phyloP scores from a whole-genome alignment of 1,140 invertebrate genomes.

The Brevipalpus yothersi region DNA sequence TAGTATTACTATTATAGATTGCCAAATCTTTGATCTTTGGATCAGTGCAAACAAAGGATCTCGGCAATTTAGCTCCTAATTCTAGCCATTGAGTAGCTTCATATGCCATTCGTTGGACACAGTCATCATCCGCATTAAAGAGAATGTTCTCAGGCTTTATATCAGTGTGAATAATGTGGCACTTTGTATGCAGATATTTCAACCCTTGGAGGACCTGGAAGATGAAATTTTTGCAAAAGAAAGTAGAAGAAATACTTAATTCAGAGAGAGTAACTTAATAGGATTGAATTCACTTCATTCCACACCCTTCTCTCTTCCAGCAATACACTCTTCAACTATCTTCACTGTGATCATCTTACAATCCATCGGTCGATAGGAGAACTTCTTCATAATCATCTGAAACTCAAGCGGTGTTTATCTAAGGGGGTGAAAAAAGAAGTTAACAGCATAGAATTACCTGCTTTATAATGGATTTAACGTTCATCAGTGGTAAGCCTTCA shows the following conservation, averaged over 20 bases:
- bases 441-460: constrained; percentile 36
- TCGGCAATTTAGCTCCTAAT: constrained; percentile 62
- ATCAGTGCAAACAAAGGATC: constrained; percentile 30
- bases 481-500: constrained; percentile 74
- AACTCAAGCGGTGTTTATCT: no score
- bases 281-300: no score
- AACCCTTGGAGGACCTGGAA: constrained; percentile 63
- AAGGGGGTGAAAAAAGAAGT: no score
- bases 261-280: no score
- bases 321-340: no score
- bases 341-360: no score
- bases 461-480: constrained; percentile 80
- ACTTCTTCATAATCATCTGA: no score
- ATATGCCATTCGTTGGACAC: constrained; percentile 63
- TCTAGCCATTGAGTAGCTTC: constrained; percentile 70
- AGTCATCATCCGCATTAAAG: constrained; percentile 59
- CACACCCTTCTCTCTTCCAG: no score
- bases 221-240: background rate
- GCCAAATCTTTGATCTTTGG: constrained; percentile 16
- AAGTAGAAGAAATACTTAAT: no score
- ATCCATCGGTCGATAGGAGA: no score
- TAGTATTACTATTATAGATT: no score
- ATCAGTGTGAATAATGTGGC: constrained; percentile 95
- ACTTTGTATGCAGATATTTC: constrained; percentile 89
- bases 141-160: constrained; percentile 99